These are phyloP conservation scores for Sciaenops ocellatus DNA, from an alignment of 2,797 vertebrate genomes.

Conservation along the genomic window DNA sequence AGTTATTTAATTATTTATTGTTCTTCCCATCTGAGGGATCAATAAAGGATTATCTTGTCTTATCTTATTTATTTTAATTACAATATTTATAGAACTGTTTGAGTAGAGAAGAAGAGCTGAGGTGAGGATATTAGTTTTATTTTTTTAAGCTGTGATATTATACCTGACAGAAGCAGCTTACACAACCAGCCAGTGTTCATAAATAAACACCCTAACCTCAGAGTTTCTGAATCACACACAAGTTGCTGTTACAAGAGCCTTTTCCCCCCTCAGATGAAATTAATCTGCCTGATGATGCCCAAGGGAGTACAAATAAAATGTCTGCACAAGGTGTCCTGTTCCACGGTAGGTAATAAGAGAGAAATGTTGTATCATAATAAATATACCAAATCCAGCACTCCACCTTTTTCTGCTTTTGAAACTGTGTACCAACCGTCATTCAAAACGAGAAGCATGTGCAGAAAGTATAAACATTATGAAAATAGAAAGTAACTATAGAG, in stretches of 20 bases:
- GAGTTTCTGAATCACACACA: slow-evolving; percentile 25
- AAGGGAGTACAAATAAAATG: slow-evolving; percentile 5
- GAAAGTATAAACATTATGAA: not conserved
- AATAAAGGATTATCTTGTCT: too few relatives aligned
- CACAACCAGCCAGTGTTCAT: slow-evolving; percentile 35
- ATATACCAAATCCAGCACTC: slow-evolving; percentile 12
- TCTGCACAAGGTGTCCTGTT: slow-evolving; percentile 1
- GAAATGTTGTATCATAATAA: not conserved
- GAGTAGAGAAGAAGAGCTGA: slow-evolving; percentile 2
- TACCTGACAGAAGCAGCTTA: slow-evolving; percentile 41
- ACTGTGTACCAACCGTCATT: slow-evolving; percentile 8
- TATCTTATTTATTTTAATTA: not conserved
- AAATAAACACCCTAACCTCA: slow-evolving; percentile 26
- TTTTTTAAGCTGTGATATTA: slow-evolving; percentile 29
- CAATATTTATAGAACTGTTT: slow-evolving; percentile 19
- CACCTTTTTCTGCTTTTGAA: slow-evolving; percentile 12
- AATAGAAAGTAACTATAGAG: not conserved
- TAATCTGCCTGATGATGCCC: slow-evolving; percentile 35
- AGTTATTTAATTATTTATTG: too few relatives aligned
- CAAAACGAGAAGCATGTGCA: slow-evolving; percentile 14
- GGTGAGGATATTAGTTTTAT: slow-evolving; percentile 14
- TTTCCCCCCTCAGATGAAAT: not conserved
- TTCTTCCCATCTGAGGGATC: too few relatives aligned
- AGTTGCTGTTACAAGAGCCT: not conserved
- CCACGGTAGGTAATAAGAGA: not conserved